Evolutionary conservation across 2,888 invertebrate genomes (phyloP), one percentile per base, ranked within the genome.

Genomic region (Epinotia demarniana): DNA sequence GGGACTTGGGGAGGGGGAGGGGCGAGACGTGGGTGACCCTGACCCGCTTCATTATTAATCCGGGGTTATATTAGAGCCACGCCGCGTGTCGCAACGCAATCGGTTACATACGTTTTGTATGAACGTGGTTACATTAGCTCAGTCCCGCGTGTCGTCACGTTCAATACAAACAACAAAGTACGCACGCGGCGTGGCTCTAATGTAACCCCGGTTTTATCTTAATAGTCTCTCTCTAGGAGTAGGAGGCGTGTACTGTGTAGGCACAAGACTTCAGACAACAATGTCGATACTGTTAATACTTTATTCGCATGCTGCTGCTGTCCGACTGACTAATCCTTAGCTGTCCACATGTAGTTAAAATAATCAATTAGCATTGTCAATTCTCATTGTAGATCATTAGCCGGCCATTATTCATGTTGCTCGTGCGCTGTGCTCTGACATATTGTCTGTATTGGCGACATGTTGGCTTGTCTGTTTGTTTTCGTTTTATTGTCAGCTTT

Each of bases 291-390:
- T 55, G 18, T 71, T 27, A 2, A 16, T 16, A 43, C 33, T 33
- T 19, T 19, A 23, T 13, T 64, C 43, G 8, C 19, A 57, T 43
- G 19, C 33, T 55, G 67, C 62, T 43, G 19, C 33, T 55, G 67
- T 68, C 55, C 19, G 19, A 6, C 60, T 43, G 67, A 68, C 55
- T 73, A 53, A 68, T 68, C 43, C 68, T 19, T 9, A 4, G 63
- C 67, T 39, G 67, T 19, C 33, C 33, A 9, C 58, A 33, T 33
- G 39, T 23, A n/a, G 58, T 61, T 61, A 53, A 43, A 53, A 67
- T 73, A 67, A 67, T 49, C 73, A 68, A 60, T 73, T 73, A 61
- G 27, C 43, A 43, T 62, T 73, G 73, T 68, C 61, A 43, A 68
- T 68, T 68, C 60, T 68, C 39, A 57, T 55, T 68, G 67, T 68